These are phyloP conservation scores for Hemibagrus wyckioides DNA, from an alignment of 2,113 vertebrate species.

Conservation along the genomic window DNA sequence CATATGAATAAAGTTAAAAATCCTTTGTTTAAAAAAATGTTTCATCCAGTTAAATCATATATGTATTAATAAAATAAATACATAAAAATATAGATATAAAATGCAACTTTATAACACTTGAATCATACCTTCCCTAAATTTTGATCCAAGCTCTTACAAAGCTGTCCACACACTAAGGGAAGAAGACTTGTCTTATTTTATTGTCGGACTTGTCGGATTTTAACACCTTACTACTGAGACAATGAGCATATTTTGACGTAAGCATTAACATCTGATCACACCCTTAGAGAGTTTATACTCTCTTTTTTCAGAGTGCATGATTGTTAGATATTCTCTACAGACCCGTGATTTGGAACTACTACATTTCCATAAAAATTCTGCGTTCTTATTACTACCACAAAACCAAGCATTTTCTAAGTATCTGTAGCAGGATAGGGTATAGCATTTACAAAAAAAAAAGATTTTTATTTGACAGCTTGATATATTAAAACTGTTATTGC, in stretches of 20 bases:
- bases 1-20: neutral
- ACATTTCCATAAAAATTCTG: too few relatives aligned
- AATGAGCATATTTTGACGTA: neutral
- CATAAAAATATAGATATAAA: neutral
- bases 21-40: too few relatives aligned
- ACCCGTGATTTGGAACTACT: neutral
- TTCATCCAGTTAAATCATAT: too few relatives aligned
- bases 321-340: too few relatives aligned
- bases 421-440: too few relatives aligned
- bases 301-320: neutral
- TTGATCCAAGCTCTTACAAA: neutral
- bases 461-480: too few relatives aligned
- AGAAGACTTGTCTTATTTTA: neutral
- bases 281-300: slow-evolving; percentile 6
- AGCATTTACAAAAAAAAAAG: too few relatives aligned
- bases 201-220: neutral
- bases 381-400: too few relatives aligned
- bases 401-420: too few relatives aligned
- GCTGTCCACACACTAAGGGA: too few relatives aligned
- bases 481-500: too few relatives aligned
- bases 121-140: slow-evolving; percentile 1
- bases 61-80: too few relatives aligned
- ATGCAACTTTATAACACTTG: neutral
- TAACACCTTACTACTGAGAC: neutral
- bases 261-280: neutral